Evolutionary conservation across 1,140 invertebrate species (phyloP).

Genomic region (Aricia agestis): DNA sequence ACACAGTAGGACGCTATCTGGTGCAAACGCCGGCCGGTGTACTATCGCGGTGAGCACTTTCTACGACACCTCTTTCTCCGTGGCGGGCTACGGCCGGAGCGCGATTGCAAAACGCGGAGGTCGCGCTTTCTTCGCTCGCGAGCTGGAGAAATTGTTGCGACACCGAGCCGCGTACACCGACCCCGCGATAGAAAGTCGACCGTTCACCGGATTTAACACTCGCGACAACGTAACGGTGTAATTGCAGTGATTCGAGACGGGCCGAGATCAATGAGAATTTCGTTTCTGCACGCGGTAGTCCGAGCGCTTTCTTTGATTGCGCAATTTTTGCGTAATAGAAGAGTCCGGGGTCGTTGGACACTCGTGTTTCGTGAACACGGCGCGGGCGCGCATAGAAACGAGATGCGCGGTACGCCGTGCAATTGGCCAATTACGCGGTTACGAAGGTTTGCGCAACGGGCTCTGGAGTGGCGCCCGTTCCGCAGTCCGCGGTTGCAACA

Average conservation of each 20-base stretch:
- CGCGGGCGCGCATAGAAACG: not conserved
- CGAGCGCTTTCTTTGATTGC: conserved; percentile 64
- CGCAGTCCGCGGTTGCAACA: conserved; percentile 68
- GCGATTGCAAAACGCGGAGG: conserved; percentile 71
- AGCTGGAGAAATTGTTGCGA: conserved; percentile 74
- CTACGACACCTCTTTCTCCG: conserved; percentile 54
- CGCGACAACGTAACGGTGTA: conserved; percentile 67
- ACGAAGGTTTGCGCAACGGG: conserved; percentile 51
- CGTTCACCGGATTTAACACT: conserved; percentile 71
- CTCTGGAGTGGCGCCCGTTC: conserved; percentile 61
- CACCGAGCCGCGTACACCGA: conserved; percentile 68
- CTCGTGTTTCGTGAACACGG: conserved; percentile 44
- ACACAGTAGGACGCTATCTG: not conserved
- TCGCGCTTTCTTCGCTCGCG: conserved; percentile 75
- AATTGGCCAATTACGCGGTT: conserved; percentile 47
- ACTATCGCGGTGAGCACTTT: conserved; percentile 39
- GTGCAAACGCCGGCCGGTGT: not conserved
- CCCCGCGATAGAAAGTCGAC: conserved; percentile 74
- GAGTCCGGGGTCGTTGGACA: conserved; percentile 53
- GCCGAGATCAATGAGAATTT: conserved; percentile 61
- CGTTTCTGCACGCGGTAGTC: conserved; percentile 44
- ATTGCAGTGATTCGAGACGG: conserved; percentile 66
- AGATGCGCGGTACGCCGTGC: conserved; percentile 37
- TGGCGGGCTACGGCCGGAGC: conserved; percentile 41
- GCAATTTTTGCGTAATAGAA: conserved; percentile 60